Conservation (phyloP, 2,797 vertebrate genomes). For the Sitta carolinensis region DNA sequence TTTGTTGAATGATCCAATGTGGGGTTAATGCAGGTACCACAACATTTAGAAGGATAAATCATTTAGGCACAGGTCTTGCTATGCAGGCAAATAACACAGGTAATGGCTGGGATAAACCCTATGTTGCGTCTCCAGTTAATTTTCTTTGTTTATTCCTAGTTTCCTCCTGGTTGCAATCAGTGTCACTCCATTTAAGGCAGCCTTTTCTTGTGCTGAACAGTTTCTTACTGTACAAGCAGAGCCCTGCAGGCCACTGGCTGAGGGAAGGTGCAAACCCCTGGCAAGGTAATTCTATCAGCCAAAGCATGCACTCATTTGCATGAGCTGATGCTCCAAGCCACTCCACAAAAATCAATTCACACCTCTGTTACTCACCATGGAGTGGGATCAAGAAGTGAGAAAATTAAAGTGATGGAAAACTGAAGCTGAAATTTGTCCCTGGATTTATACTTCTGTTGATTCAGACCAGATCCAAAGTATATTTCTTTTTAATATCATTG, state of each 20-base stretch:
- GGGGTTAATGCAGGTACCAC: neutral
- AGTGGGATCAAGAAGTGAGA: neutral
- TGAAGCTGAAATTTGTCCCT: neutral
- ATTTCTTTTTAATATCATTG: neutral
- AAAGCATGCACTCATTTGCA: constrained; percentile 7
- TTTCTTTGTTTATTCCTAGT: neutral
- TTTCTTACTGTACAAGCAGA: neutral
- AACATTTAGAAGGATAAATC: neutral
- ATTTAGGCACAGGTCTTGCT: neutral
- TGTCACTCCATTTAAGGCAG: neutral
- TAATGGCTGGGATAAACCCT: neutral
- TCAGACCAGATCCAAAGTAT: neutral
- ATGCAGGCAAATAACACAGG: neutral
- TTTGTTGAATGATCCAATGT: neutral
- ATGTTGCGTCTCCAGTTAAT: neutral
- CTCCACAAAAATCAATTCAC: constrained; percentile 18
- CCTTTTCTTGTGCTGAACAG: neutral
- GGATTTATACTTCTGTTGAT: neutral
- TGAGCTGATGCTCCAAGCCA: neutral
- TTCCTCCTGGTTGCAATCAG: neutral
- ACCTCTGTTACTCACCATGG: neutral
- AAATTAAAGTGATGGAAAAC: constrained; percentile 7
- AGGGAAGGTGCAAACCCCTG: neutral
- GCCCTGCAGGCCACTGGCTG: neutral
- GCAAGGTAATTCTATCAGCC: neutral